Conservation (phyloP, 2,797 vertebrate species). For the Danionella dracula region DNA sequence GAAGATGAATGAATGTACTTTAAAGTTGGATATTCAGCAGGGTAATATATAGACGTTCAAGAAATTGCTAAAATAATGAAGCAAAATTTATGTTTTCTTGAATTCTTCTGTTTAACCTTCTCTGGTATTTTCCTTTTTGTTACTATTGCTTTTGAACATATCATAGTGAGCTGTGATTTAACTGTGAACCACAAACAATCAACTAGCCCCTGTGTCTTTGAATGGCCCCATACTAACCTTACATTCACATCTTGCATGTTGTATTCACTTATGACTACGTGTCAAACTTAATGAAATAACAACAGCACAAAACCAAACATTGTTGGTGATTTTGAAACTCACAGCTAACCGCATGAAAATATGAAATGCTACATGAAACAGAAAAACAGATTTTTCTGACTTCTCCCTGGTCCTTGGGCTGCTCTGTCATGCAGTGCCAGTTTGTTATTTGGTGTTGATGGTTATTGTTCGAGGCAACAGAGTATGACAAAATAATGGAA, state of each 20-base stretch:
- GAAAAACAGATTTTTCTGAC: neutral
- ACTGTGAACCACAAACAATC: neutral
- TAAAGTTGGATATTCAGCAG: neutral
- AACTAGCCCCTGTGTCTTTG: neutral
- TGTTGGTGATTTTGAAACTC: neutral
- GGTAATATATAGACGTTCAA: conserved; percentile 8
- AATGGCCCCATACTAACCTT: neutral
- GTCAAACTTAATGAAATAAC: neutral
- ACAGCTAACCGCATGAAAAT: neutral
- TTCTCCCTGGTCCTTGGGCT: conserved; percentile 9
- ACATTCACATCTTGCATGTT: neutral
- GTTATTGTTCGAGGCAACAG: conserved; percentile 57
- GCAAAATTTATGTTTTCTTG: neutral
- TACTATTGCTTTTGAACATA: neutral
- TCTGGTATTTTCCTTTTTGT: neutral
- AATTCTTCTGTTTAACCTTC: neutral
- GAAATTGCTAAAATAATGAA: conserved; percentile 12
- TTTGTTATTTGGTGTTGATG: conserved; percentile 58
- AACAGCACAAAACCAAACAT: neutral
- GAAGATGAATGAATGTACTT: neutral
- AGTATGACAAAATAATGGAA: conserved; percentile 71
- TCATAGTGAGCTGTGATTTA: conserved; percentile 6
- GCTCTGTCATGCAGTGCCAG: conserved; percentile 35
- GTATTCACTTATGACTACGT: neutral
- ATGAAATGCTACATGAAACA: neutral